phyloP scores from a whole-genome alignment of 1,140 invertebrate genomes.

The Hypsibius dujardini region DNA sequence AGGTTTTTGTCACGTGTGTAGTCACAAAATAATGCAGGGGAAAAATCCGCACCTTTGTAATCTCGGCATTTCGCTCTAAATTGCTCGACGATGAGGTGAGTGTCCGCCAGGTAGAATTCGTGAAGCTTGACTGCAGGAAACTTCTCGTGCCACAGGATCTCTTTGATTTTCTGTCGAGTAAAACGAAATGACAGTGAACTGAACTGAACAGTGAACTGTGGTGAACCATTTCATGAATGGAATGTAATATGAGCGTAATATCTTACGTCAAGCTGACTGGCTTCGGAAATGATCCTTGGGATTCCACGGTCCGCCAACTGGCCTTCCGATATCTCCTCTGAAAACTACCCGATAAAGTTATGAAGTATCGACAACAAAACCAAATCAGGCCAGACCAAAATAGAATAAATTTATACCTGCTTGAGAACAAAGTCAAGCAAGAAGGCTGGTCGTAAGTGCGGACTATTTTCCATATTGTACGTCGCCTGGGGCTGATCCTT shows the following conservation, averaged over 20 bases:
- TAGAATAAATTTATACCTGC: slow-evolving; percentile 28
- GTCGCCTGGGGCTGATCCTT: slow-evolving; percentile 70
- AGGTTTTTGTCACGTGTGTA: too few relatives aligned
- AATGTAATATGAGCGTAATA: slow-evolving; percentile 21
- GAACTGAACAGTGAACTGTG: background rate
- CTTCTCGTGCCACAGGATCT: slow-evolving; percentile 48
- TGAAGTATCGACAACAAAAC: too few relatives aligned
- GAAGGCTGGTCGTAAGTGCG: slow-evolving; percentile 80
- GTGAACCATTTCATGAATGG: slow-evolving; percentile 16
- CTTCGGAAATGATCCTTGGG: slow-evolving; percentile 44
- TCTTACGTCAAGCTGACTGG: slow-evolving; percentile 52
- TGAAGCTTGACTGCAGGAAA: slow-evolving; percentile 59
- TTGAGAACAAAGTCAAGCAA: slow-evolving; percentile 65
- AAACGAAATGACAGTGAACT: background rate
- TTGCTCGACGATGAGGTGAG: slow-evolving; percentile 47
- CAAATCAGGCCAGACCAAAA: too few relatives aligned
- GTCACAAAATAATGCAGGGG: too few relatives aligned
- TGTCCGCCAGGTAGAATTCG: slow-evolving; percentile 63
- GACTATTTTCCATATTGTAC: slow-evolving; percentile 74
- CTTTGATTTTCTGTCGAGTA: slow-evolving; percentile 45
- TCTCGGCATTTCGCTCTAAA: slow-evolving; percentile 38
- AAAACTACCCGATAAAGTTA: slow-evolving; percentile 34
- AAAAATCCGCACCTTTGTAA: slow-evolving; percentile 16
- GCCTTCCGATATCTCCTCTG: slow-evolving; percentile 54
- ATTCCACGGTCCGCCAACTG: slow-evolving; percentile 56